Percentiles rank a stretch among this genome's conserved stretches.
Evolutionary conservation across 1,140 invertebrate species (phyloP).

Genomic region (Neodiprion fabricii): DNA sequence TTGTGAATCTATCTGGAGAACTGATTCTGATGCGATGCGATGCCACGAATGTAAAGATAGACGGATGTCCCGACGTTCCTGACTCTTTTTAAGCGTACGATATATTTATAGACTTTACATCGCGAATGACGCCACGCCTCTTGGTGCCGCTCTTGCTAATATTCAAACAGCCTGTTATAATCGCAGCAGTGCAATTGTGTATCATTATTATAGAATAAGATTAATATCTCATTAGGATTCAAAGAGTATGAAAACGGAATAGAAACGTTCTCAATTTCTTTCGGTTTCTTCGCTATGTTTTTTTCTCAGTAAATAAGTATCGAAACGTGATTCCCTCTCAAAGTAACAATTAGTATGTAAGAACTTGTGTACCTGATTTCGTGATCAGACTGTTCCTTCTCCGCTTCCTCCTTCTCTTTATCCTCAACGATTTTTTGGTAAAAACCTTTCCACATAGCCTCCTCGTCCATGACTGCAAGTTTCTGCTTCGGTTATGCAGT

Average conservation of each 20-base stretch:
- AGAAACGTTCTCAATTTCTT: no score
- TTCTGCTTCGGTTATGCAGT: not conserved
- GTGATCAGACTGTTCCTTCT: constrained; percentile 65
- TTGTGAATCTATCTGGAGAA: no score
- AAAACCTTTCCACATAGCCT: constrained; percentile 75
- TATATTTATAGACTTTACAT: constrained; percentile 1
- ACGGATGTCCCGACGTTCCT: not conserved
- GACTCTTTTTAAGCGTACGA: not conserved
- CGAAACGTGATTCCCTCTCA: no score
- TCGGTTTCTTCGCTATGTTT: no score
- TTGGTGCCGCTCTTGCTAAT: not conserved
- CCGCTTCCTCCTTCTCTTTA: constrained; percentile 65
- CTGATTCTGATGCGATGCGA: not conserved
- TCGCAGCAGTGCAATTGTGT: no score
- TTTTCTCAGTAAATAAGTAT: no score
- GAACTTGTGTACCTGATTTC: constrained; percentile 63
- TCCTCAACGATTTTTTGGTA: constrained; percentile 70
- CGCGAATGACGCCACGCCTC: not conserved
- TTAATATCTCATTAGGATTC: no score
- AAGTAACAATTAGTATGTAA: no score
- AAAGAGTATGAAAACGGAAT: no score
- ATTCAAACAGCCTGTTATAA: not conserved
- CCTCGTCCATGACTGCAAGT: constrained; percentile 63
- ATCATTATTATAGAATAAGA: no score
- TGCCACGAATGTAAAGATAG: not conserved